phyloP scores from a whole-genome alignment of 2,888 invertebrate genomes.

The Dryococelus australis region DNA sequence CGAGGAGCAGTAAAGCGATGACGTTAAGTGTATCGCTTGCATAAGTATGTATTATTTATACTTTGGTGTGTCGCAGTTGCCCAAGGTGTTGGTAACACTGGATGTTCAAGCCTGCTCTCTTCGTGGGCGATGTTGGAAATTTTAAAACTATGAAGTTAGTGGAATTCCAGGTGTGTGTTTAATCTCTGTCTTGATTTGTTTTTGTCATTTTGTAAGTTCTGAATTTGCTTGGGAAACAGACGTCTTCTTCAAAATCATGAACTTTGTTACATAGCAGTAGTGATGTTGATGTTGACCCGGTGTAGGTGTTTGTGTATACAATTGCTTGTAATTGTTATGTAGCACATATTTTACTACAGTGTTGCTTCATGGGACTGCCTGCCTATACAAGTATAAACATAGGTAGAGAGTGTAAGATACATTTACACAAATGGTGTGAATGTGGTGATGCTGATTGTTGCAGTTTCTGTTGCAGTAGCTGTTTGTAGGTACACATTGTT shows the following conservation, averaged over 20 bases:
- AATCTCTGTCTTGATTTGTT: neutral
- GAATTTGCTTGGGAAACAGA: neutral
- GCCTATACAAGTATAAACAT: neutral
- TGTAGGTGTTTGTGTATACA: constrained; percentile 3
- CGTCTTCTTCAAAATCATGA: neutral
- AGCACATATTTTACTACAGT: neutral
- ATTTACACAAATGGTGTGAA: no score
- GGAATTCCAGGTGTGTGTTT: neutral
- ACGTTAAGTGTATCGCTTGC: neutral
- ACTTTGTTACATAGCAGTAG: neutral
- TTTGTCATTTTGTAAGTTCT: neutral
- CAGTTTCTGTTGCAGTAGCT: neutral
- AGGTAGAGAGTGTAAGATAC: no score
- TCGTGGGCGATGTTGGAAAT: neutral
- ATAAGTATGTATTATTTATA: neutral
- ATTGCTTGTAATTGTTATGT: constrained; percentile 1
- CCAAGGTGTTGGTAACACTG: neutral
- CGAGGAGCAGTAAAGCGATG: constrained; percentile 78
- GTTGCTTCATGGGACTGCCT: neutral
- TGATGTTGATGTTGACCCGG: neutral
- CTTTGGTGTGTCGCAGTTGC: neutral
- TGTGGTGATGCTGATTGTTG: no score
- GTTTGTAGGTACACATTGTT: neutral
- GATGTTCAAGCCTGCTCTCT: neutral
- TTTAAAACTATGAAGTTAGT: neutral